Percentiles rank a stretch among this genome's conserved stretches.
These are phyloP conservation scores for Pardalotus punctatus DNA, from an alignment of 2,113 vertebrate genomes.

Conservation along the genomic window DNA sequence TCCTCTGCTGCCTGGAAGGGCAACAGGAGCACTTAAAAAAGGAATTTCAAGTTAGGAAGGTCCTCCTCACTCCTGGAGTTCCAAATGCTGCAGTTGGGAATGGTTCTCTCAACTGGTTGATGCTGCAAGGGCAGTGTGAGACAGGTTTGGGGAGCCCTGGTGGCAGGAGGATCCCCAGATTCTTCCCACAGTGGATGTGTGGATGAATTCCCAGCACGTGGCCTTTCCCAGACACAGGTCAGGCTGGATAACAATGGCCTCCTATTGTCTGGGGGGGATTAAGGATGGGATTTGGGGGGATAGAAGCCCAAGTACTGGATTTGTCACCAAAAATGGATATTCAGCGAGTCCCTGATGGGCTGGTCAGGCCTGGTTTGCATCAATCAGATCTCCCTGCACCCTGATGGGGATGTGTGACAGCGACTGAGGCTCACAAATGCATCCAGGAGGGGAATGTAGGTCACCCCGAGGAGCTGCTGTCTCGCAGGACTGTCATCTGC, in stretches of 20 bases:
- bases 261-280: not conserved
- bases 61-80: not conserved
- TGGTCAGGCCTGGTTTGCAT: not conserved
- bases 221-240: not conserved
- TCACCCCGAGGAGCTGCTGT: not conserved
- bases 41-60: not conserved
- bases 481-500: not conserved
- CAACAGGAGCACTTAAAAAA: not conserved
- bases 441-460: not conserved
- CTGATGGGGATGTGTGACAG: not conserved
- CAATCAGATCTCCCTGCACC: not conserved
- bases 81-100: accelerated
- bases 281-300: not conserved
- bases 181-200: not conserved
- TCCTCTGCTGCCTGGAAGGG: not conserved
- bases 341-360: not conserved
- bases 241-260: not conserved
- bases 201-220: not conserved
- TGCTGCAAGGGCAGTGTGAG: accelerated
- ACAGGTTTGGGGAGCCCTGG: accelerated
- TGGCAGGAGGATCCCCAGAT: not conserved
- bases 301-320: not conserved
- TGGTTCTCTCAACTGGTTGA: not conserved
- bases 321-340: not conserved
- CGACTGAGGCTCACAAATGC: not conserved